These are phyloP conservation scores for Eulimnadia texana DNA, from an alignment of 1,140 invertebrate genomes.

Conservation along the genomic window DNA sequence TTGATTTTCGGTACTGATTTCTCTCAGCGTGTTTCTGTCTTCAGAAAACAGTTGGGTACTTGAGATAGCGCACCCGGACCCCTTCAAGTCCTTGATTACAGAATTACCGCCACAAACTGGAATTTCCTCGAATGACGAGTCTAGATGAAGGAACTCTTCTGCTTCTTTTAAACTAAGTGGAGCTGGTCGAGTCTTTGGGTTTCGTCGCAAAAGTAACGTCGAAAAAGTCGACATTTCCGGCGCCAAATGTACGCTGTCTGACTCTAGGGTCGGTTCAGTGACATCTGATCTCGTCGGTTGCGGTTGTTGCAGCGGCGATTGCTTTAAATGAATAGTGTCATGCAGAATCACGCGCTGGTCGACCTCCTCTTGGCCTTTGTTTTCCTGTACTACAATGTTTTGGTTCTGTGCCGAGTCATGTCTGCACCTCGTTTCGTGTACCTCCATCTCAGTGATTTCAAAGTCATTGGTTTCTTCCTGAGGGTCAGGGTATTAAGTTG, in stretches of 20 bases:
- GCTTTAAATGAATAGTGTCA: not conserved
- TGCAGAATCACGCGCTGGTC: not conserved
- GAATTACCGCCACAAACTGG: too few relatives aligned
- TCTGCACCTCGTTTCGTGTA: too few relatives aligned
- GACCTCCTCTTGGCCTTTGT: not conserved
- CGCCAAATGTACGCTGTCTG: not conserved
- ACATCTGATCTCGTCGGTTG: not conserved
- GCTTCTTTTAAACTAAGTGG: slow-evolving; percentile 15
- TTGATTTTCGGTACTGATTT: too few relatives aligned
- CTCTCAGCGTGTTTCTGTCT: too few relatives aligned
- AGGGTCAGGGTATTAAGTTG: too few relatives aligned
- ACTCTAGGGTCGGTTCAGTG: not conserved
- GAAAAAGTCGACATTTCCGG: not conserved
- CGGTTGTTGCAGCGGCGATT: not conserved
- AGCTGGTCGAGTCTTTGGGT: not conserved
- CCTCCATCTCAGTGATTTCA: too few relatives aligned
- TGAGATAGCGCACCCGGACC: too few relatives aligned
- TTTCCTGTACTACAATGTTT: too few relatives aligned
- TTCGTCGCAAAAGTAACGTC: not conserved
- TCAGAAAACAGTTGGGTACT: too few relatives aligned
- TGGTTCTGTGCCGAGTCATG: too few relatives aligned
- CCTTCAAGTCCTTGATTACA: too few relatives aligned
- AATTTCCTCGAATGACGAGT: not conserved
- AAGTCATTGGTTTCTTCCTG: too few relatives aligned
- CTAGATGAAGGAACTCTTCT: slow-evolving; percentile 1